phyloP scores from a whole-genome alignment of 2,113 vertebrate species.

The Benitochromis conjunctus region DNA sequence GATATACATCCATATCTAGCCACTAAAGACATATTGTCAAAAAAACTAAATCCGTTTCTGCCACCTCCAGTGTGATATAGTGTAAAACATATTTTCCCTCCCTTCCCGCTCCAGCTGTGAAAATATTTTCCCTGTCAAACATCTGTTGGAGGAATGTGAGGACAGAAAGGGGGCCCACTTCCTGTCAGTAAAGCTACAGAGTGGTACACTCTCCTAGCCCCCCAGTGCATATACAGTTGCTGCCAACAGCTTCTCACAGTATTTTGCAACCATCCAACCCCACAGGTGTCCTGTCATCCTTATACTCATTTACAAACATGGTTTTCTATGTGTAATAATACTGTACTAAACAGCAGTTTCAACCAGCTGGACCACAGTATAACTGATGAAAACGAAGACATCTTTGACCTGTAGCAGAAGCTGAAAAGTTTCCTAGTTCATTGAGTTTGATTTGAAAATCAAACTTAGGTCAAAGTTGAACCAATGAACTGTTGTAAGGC shows the following conservation, averaged over 20 bases:
- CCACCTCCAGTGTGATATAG: constrained; percentile 38
- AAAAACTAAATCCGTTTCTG: background rate
- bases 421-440: background rate
- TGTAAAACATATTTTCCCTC: constrained; percentile 49
- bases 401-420: background rate
- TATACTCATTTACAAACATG: background rate
- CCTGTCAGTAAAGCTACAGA: constrained; percentile 55
- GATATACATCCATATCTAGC: background rate
- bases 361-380: background rate
- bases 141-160: constrained; percentile 70
- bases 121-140: constrained; percentile 78
- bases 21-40: background rate
- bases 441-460: background rate
- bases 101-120: constrained; percentile 78
- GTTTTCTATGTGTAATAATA: background rate
- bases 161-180: constrained; percentile 51
- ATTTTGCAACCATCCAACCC: background rate
- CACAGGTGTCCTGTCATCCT: background rate
- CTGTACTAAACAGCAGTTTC: background rate
- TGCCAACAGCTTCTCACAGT: background rate
- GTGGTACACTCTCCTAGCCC: background rate
- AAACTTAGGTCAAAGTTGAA: background rate
- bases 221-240: background rate
- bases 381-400: background rate
- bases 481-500: too few relatives aligned